Base-by-base conservation (phyloP, 2,113 vertebrate genomes). In the Cygnus atratus region DNA sequence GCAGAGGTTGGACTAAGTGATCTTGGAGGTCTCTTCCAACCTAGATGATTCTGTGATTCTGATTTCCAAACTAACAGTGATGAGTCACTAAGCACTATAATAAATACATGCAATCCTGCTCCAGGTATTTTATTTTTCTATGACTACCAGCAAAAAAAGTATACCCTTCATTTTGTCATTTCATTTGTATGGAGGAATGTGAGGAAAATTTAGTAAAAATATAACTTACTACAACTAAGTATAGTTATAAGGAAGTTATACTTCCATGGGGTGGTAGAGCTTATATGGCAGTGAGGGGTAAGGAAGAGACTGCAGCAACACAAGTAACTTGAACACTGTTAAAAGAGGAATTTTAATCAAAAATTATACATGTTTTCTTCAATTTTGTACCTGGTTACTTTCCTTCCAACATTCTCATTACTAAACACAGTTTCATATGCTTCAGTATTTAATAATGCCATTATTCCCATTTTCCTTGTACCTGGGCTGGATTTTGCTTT, bases 311-410 rank as follows among this genome's bases (percentile, higher is more conserved):
- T 85, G 57, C 29, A 90, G 79, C 63, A 81, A 81, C 39, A 77
- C 37, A 66, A 84, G 58, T 39, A 90, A 87, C 21, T 78, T 54
- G 50, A 87, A 82, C 28, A 41, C 26, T 62, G 62, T 95, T 91
- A 80, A 75, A 93, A 89, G 75, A 37, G 11, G 63, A 76, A 61
- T 66, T 95, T 95, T 85, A 91, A 85, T 92, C 9, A 46, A 16
- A 68, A 63, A 31, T 25, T 55, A 66, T 82, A 58, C 82, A 80
- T 62, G 48, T 48, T 52, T 28, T 57, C 19, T 82, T 93, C 54
- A 50, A 13, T 66, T 73, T 73, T 52, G 79, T 46, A 84, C 41
- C 24, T 59, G 3, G 0, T 54, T 66, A 41, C 28, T 81, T 85
- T 90, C 67, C n/a, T 90, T 66, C 41, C 52, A 41, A 2, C 3